These are phyloP conservation scores for Clusia tigrina DNA, from an alignment of 2,888 invertebrate genomes.

Conservation along the genomic window DNA sequence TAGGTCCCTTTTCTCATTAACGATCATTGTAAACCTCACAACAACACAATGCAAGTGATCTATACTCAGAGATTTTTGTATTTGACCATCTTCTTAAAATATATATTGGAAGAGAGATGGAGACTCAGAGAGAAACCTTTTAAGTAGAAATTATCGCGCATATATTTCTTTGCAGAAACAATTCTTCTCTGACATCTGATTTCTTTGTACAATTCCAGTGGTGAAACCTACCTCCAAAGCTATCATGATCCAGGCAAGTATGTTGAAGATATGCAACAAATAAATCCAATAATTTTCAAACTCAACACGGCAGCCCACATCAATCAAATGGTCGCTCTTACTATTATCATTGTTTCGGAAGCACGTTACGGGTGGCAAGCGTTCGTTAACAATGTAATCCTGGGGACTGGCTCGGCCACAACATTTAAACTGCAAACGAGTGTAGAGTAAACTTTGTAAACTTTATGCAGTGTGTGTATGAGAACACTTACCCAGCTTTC, in stretches of 20 bases:
- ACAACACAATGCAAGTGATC: no score
- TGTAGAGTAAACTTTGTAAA: not conserved
- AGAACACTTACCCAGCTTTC: slow-evolving; percentile 54
- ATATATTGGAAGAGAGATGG: no score
- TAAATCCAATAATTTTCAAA: slow-evolving; percentile 53
- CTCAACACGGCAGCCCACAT: slow-evolving; percentile 50
- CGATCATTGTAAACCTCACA: no score
- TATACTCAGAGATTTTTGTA: no score
- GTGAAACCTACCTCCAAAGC: slow-evolving; percentile 45
- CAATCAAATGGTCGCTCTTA: slow-evolving; percentile 48
- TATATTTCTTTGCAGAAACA: no score
- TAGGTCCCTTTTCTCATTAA: no score
- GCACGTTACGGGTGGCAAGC: slow-evolving; percentile 54
- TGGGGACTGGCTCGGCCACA: slow-evolving; percentile 59
- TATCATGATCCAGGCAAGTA: slow-evolving; percentile 46
- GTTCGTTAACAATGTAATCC: slow-evolving; percentile 55
- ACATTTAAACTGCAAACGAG: slow-evolving; percentile 49
- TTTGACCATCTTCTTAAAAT: no score
- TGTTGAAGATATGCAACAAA: slow-evolving; percentile 46
- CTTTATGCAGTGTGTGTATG: no score
- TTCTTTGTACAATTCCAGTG: not conserved
- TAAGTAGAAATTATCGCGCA: no score
- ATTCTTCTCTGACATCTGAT: no score
- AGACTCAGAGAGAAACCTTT: no score
- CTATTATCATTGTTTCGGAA: slow-evolving; percentile 47